These are phyloP conservation scores for Physella acuta DNA, from an alignment of 1,140 invertebrate genomes.

Conservation along the genomic window DNA sequence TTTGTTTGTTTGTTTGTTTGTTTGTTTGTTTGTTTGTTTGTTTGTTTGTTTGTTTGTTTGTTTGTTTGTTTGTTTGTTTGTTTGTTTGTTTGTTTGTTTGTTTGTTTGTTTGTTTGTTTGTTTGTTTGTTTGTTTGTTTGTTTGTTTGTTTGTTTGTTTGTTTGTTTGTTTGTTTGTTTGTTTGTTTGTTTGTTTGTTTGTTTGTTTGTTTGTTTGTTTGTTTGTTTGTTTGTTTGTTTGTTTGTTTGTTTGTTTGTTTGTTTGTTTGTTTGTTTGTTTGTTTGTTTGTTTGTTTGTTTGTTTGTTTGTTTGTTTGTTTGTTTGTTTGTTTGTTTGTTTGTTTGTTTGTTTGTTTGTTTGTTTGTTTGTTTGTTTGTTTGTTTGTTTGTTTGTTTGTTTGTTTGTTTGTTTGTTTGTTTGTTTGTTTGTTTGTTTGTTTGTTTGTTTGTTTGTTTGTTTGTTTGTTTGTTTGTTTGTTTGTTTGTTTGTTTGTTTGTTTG, in stretches of 20 bases:
- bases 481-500: not conserved
- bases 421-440: not conserved
- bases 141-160: constrained; percentile 4
- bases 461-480: not conserved
- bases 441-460: not conserved
- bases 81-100: constrained; percentile 4
- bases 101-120: constrained; percentile 4
- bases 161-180: constrained; percentile 4
- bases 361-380: not conserved
- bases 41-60: constrained; percentile 4
- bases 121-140: constrained; percentile 4
- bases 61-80: constrained; percentile 4
- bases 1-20: constrained; percentile 4
- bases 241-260: not conserved
- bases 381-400: not conserved
- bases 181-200: not conserved
- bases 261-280: not conserved
- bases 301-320: not conserved
- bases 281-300: not conserved
- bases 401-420: not conserved
- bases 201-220: not conserved
- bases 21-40: constrained; percentile 4
- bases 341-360: not conserved
- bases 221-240: not conserved
- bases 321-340: not conserved